Evolutionary conservation across 1,140 invertebrate species (phyloP).

Genomic region (Limonius californicus): DNA sequence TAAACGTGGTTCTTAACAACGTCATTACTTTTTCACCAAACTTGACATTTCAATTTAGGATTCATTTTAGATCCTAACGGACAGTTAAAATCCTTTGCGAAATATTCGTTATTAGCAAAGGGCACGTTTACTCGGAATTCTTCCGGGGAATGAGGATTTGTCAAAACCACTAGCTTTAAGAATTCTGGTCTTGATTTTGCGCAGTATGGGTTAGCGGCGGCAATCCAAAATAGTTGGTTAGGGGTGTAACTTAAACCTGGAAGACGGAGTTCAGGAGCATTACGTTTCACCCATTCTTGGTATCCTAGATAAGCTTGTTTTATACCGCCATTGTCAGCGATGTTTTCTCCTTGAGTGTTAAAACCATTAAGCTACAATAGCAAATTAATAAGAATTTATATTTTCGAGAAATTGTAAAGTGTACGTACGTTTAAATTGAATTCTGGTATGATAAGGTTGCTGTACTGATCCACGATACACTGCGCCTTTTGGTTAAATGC

Average conservation of each 20-base stretch:
- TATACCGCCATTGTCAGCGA: not conserved
- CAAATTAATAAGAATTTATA: no score
- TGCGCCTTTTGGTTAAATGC: slow-evolving; percentile 66
- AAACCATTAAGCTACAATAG: not conserved
- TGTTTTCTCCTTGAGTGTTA: not conserved
- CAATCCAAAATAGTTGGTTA: slow-evolving; percentile 2
- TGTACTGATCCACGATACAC: slow-evolving; percentile 77
- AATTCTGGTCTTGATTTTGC: not conserved
- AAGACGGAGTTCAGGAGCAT: not conserved
- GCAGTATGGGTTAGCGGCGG: not conserved
- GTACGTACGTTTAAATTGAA: slow-evolving; percentile 55
- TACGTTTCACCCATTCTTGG: not conserved
- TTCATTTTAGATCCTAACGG: slow-evolving; percentile 66
- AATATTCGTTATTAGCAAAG: slow-evolving; percentile 63
- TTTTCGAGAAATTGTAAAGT: no score
- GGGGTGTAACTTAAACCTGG: not conserved
- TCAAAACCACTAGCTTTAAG: not conserved
- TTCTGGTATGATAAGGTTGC: slow-evolving; percentile 58
- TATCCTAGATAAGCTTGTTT: not conserved
- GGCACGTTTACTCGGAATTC: not conserved
- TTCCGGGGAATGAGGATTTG: slow-evolving; percentile 4
- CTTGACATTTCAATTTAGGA: slow-evolving; percentile 68
- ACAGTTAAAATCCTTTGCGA: slow-evolving; percentile 65
- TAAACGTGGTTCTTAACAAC: no score
- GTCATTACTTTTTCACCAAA: slow-evolving; percentile 71